Evolutionary conservation across 1,140 invertebrate genomes (phyloP).

Genomic region (Heliothis subflexa): DNA sequence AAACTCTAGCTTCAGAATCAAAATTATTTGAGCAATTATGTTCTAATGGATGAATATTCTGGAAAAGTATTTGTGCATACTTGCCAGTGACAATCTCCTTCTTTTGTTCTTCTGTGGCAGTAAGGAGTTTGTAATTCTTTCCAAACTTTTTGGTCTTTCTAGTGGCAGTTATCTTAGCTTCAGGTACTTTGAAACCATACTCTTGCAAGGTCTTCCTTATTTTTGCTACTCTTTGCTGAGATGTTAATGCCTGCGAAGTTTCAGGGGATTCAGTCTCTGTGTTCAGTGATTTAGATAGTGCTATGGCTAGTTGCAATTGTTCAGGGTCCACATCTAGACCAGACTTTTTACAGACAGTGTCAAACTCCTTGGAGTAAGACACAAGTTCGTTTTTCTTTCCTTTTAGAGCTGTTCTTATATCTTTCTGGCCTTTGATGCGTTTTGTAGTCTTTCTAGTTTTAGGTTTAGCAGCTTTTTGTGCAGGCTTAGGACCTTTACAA

Average conservation of each 20-base stretch:
- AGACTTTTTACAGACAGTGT: constrained; percentile 72
- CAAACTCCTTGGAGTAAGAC: constrained; percentile 76
- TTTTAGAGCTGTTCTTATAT: constrained; percentile 73
- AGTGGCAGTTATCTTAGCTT: constrained; percentile 58
- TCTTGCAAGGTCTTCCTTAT: constrained; percentile 77
- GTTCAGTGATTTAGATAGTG: constrained; percentile 85
- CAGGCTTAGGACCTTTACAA: constrained; percentile 60
- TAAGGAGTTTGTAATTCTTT: constrained; percentile 73
- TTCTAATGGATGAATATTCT: constrained; percentile 53
- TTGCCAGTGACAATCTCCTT: constrained; percentile 70
- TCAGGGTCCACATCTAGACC: constrained; percentile 85
- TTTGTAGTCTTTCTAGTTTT: constrained; percentile 60
- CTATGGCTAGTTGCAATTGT: constrained; percentile 86
- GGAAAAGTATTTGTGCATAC: constrained; percentile 75
- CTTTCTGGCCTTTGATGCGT: constrained; percentile 71
- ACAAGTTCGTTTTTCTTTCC: constrained; percentile 75
- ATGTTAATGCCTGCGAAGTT: constrained; percentile 54
- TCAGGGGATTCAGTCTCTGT: constrained; percentile 50
- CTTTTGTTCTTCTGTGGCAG: constrained; percentile 66
- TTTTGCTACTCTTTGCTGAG: constrained; percentile 67
- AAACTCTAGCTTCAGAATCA: constrained; percentile 52
- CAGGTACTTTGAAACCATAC: constrained; percentile 78
- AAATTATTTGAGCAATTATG: constrained; percentile 12
- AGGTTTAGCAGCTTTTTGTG: constrained; percentile 47
- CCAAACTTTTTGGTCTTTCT: constrained; percentile 61